Conservation (phyloP, 2,888 invertebrate genomes). For the Cephus rjabovi region DNA sequence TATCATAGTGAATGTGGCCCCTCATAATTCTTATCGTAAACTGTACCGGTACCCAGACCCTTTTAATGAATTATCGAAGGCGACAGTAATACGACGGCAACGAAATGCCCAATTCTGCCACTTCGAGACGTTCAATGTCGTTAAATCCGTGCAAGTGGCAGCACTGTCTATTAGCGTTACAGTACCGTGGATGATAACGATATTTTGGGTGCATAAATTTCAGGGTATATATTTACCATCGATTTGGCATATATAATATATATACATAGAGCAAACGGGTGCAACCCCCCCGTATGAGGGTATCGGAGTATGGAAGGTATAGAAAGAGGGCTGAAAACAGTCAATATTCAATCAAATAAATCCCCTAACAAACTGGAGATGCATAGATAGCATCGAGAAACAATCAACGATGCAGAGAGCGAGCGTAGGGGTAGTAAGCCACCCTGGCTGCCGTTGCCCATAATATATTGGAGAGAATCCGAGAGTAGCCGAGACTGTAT, state of each 20-base stretch:
- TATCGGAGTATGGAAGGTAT: background rate
- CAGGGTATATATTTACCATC: background rate
- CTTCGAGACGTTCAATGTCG: background rate
- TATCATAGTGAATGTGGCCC: background rate
- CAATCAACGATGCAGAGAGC: slow-evolving; percentile 30
- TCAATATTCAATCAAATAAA: slow-evolving; percentile 54
- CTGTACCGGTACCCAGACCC: background rate
- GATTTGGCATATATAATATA: background rate
- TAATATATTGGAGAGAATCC: slow-evolving; percentile 26
- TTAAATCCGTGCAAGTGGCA: background rate
- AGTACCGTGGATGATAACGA: background rate
- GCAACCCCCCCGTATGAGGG: background rate
- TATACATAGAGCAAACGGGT: background rate
- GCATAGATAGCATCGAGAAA: slow-evolving; percentile 52
- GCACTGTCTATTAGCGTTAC: background rate
- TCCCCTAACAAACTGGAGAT: slow-evolving; percentile 55
- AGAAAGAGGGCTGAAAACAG: background rate
- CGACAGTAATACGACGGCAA: background rate
- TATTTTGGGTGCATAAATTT: background rate
- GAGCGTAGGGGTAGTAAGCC: slow-evolving; percentile 6
- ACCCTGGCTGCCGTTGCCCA: slow-evolving; percentile 6
- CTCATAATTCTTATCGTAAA: background rate
- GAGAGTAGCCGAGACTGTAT: slow-evolving; percentile 35
- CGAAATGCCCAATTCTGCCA: background rate
- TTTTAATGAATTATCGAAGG: background rate